Percentiles rank a stretch among this genome's conserved stretches.
These are phyloP conservation scores for Hippocampus barbouri DNA, from an alignment of 2,113 vertebrate genomes.

Conservation along the genomic window DNA sequence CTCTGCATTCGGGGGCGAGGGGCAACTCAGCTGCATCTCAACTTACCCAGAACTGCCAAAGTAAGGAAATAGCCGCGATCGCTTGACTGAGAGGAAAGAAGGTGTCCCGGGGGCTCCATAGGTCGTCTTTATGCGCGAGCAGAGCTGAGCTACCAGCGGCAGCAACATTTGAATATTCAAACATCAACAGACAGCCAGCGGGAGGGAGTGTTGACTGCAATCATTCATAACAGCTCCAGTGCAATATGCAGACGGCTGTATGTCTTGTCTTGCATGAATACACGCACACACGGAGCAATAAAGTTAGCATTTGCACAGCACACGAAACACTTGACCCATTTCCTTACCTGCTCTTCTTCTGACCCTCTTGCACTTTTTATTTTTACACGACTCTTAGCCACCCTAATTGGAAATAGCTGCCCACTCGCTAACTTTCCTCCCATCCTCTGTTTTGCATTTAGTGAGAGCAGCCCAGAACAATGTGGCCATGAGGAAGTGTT, in stretches of 20 bases:
- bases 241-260: neutral
- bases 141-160: conserved; percentile 10
- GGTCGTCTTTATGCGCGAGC: conserved; percentile 10
- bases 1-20: conserved; percentile 2
- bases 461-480: conserved; percentile 59
- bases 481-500: conserved; percentile 71
- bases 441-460: conserved; percentile 53
- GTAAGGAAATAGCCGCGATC: conserved; percentile 4
- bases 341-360: conserved; percentile 29
- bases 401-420: conserved; percentile 44
- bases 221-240: conserved; percentile 43
- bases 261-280: neutral
- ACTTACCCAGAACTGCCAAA: conserved; percentile 34
- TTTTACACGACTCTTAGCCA: conserved; percentile 14
- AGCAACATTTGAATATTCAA: conserved; percentile 68
- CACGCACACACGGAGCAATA: conserved; percentile 26
- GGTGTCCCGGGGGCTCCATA: conserved; percentile 16
- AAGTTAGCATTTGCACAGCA: conserved; percentile 22
- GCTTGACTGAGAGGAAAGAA: conserved; percentile 6
- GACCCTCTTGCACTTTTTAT: conserved; percentile 1
- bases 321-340: conserved; percentile 18
- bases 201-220: conserved; percentile 30
- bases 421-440: conserved; percentile 18
- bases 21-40: conserved; percentile 19
- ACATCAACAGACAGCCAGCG: conserved; percentile 50